Base-by-base conservation (phyloP, 2,888 invertebrate genomes). In the Dyspetes luteomarginatus region DNA sequence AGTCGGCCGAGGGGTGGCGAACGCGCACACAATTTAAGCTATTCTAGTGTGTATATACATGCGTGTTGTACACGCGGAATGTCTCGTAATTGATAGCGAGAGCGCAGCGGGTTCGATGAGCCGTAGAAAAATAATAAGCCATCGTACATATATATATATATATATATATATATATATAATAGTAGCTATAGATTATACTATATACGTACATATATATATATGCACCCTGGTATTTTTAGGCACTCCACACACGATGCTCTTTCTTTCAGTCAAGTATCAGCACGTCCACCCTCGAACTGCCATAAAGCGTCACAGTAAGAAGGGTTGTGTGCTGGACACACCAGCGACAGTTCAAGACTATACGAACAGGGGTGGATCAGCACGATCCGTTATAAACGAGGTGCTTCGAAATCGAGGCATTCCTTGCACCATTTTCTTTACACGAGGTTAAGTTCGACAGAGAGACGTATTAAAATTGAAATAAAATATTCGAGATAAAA, bases 51-150 rank as follows among this genome's bases (percentile, higher is more conserved):
- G 76, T 73, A 81, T 67, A 58, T 73, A 81, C 58, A 79, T 78
- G 81, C 78, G 79, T 82, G 80, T 67, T 65, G 78, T 85, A 74
- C 80, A 78, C 81, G 81, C 84, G 89, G 89, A 90, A 90, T 89
- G 87, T 89, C 88, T 85, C 89, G 92, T 92, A 92, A 92, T 92
- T 92, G 92, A 92, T 92, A 91, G 91, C 87, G 85, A 78, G 65
- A 69, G 88, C 88, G 90, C 88, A 90, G 84, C 87, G 87, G 88
- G 89, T 86, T 90, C 91, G 89, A 91, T 91, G 91, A 91, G 90
- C 90, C 91, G 90, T 91, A 91, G 88, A 88, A 91, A 92, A 92
- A 92, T 92, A 92, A 92, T 92, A 92, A 92, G 91, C 90, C 90
- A 64, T 85, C 81, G 86, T 86, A 87, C 45, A 65, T 41, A 86